Percentiles rank a stretch among this genome's conserved stretches.
phyloP scores from a whole-genome alignment of 2,113 vertebrate species.

The Hippopotamus amphibius region DNA sequence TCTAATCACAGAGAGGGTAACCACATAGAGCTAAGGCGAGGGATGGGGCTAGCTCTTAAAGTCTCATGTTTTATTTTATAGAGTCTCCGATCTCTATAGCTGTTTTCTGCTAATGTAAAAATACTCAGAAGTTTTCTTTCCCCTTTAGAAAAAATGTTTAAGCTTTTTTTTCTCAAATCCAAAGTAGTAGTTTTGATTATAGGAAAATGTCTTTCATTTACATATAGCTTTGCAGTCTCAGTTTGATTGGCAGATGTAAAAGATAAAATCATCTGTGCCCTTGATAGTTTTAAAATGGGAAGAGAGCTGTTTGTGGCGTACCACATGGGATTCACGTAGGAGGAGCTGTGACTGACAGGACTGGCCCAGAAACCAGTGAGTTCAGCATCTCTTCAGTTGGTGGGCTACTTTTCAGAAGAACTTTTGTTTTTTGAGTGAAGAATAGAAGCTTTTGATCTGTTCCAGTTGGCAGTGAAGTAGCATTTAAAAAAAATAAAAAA shows the following conservation, averaged over 20 bases:
- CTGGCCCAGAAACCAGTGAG: background rate
- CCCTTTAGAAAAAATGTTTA: background rate
- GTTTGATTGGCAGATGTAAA: background rate
- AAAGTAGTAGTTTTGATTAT: background rate
- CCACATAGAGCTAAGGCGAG: background rate
- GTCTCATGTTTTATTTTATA: background rate
- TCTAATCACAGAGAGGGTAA: background rate
- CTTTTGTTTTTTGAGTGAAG: background rate
- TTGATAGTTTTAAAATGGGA: slow-evolving; percentile 9
- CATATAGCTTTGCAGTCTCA: background rate
- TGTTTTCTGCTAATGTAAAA: slow-evolving; percentile 19
- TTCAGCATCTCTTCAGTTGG: background rate
- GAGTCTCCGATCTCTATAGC: background rate
- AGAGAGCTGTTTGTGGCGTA: background rate
- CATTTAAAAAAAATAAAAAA: background rate
- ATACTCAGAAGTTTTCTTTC: background rate
- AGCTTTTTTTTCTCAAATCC: background rate
- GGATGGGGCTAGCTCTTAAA: background rate
- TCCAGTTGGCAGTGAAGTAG: background rate
- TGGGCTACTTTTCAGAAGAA: background rate
- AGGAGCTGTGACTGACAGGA: background rate
- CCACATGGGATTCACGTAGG: background rate
- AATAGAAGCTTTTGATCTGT: background rate
- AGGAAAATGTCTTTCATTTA: background rate
- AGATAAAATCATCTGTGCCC: background rate